Percentiles rank a stretch among this genome's conserved stretches.
Evolutionary conservation across 2,113 vertebrate species (phyloP).

Genomic region (Cyrtonyx montezumae): DNA sequence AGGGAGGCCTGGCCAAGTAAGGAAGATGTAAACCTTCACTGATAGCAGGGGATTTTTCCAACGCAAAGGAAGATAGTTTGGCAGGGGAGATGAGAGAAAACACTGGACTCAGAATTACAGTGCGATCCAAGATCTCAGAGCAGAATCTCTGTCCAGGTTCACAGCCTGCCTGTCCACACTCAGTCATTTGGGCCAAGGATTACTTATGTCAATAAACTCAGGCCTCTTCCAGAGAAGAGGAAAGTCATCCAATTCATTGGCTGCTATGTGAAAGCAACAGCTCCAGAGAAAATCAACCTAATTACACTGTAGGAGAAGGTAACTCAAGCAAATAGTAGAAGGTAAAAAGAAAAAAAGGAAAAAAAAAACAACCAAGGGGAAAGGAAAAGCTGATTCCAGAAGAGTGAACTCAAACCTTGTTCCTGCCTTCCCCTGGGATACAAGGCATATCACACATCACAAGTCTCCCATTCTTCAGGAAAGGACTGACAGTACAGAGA

Average conservation of each 20-base stretch:
- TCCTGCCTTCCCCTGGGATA: background rate
- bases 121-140: conserved; percentile 43
- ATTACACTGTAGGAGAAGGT: background rate
- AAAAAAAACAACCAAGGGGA: background rate
- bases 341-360: background rate
- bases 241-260: conserved; percentile 19
- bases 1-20: conserved; percentile 36
- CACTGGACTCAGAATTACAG: conserved; percentile 6
- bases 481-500: background rate
- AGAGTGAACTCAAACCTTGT: background rate
- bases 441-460: background rate
- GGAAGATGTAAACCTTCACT: conserved; percentile 42
- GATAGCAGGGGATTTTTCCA: conserved; percentile 50
- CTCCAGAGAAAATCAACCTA: conserved; percentile 33
- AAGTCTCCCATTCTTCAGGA: background rate
- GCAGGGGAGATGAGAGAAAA: conserved; percentile 31
- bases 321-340: background rate
- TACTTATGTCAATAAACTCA: conserved; percentile 48
- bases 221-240: conserved; percentile 13
- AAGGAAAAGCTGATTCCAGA: conserved; percentile 24
- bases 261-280: conserved; percentile 15
- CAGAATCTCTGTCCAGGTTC: conserved; percentile 46
- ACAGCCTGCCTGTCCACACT: conserved; percentile 14
- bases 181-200: conserved; percentile 34
- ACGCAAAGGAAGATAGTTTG: conserved; percentile 24